Evolutionary conservation across 1,140 invertebrate species (phyloP), one percentile per base, ranked within the genome.

Genomic region (Dufourea novaeangliae): DNA sequence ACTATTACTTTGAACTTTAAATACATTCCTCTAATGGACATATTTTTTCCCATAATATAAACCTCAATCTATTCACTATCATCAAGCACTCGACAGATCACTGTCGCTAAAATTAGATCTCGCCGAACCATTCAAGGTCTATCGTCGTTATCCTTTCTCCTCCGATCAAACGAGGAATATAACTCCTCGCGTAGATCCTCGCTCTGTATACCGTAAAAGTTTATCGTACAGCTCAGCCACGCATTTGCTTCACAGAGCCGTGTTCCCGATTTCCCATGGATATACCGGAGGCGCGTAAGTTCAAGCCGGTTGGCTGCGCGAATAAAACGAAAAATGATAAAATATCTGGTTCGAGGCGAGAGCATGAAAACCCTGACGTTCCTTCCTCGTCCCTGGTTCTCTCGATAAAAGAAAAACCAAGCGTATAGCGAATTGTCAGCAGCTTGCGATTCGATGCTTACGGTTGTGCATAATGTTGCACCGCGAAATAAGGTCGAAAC

Each of bases 301-400:
- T 70, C 12, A 4, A 25, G 11, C 1, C 4, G n/a, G n/a, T n/a
- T 12, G n/a, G 25, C 25, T 11, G 25, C 25, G 22, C 52, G 37
- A 70, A 70, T 59, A 44, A 41, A 59, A 54, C 54, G 68, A 59
- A 70, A 57, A 22, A 59, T 70, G 27, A 70, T 59, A 59, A 70
- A 59, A 70, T 70, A 70, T 59, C 27, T 25, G 54, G 14, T 68
- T 17, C 44, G 27, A 46, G 27, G 22, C 52, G 25, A 32, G 25
- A 32, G 52, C 37, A 22, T 57, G 41, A 57, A 70, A n/a, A n/a
- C n/a, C n/a, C n/a, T n/a, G n/a, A 20, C 25, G 10, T 17, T 69
- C 54, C 25, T 57, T 41, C 17, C 34, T 17, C 7, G 17, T 10
- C 10, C 34, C 10, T n/a, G n/a, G n/a, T n/a, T n/a, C n/a, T n/a